These are phyloP conservation scores for Eidolon helvum DNA, from an alignment of 2,113 vertebrate genomes.

Conservation along the genomic window DNA sequence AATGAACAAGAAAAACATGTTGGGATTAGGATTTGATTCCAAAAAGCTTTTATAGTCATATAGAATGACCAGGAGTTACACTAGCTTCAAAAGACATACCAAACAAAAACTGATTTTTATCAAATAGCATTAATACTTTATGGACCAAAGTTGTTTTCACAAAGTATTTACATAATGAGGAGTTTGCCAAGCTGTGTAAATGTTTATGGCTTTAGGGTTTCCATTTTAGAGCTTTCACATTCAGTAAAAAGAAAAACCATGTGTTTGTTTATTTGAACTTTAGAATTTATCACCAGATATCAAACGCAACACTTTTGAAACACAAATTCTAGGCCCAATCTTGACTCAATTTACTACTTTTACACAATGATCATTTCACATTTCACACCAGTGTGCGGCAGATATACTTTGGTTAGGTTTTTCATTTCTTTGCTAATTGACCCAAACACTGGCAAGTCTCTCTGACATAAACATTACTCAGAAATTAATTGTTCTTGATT, in stretches of 20 bases:
- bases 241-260: slow-evolving; percentile 60
- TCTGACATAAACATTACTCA: neutral
- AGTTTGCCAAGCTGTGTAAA: slow-evolving; percentile 70
- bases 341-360: neutral
- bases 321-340: neutral
- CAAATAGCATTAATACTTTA: slow-evolving; percentile 69
- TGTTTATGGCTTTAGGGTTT: slow-evolving; percentile 61
- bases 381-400: slow-evolving; percentile 35
- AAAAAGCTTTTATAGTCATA: slow-evolving; percentile 78
- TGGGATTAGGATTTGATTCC: slow-evolving; percentile 81
- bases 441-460: neutral
- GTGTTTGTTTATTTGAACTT: slow-evolving; percentile 56
- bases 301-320: slow-evolving; percentile 45
- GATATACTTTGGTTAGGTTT: neutral
- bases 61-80: slow-evolving; percentile 75
- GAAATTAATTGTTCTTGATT: neutral
- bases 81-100: slow-evolving; percentile 79
- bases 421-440: neutral
- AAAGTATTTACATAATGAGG: slow-evolving; percentile 76
- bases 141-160: slow-evolving; percentile 66
- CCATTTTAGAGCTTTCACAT: slow-evolving; percentile 66
- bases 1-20: slow-evolving; percentile 80
- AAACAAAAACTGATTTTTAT: slow-evolving; percentile 81
- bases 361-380: neutral
- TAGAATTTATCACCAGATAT: slow-evolving; percentile 56